Evolutionary conservation across 2,113 vertebrate genomes (phyloP).

Genomic region (Bos javanicus): DNA sequence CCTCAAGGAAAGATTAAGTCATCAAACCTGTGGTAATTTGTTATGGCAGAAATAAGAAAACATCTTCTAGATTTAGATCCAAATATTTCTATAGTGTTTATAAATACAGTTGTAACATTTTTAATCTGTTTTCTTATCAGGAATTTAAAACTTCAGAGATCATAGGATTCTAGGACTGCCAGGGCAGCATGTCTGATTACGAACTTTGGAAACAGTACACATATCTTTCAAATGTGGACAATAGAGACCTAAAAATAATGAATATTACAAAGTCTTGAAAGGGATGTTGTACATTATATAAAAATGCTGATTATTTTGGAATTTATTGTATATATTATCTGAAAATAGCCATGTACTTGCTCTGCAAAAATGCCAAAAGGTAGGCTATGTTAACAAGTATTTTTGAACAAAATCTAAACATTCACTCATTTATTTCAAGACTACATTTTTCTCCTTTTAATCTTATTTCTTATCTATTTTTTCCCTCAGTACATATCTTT

Average conservation of each 20-base stretch:
- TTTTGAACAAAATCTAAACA: neutral
- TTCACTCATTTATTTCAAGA: neutral
- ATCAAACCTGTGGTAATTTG: neutral
- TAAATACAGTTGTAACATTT: neutral
- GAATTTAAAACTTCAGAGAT: neutral
- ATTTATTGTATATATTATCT: neutral
- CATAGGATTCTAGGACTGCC: accelerated
- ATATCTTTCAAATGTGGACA: neutral
- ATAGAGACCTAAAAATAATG: neutral
- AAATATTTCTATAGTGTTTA: neutral
- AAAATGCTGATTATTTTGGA: neutral
- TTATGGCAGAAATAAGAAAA: neutral
- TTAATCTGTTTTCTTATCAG: neutral
- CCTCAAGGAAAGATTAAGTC: neutral
- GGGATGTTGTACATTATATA: neutral
- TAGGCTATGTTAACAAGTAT: neutral
- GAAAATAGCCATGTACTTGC: neutral
- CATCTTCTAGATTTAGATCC: neutral
- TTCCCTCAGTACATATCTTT: neutral
- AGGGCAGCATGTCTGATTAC: neutral
- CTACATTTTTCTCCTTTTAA: neutral
- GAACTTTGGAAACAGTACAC: neutral
- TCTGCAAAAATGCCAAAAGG: neutral
- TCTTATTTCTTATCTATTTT: neutral
- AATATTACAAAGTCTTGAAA: neutral